Base-by-base conservation (phyloP, 2,888 invertebrate species). In the Opisthograptis luteolata region DNA sequence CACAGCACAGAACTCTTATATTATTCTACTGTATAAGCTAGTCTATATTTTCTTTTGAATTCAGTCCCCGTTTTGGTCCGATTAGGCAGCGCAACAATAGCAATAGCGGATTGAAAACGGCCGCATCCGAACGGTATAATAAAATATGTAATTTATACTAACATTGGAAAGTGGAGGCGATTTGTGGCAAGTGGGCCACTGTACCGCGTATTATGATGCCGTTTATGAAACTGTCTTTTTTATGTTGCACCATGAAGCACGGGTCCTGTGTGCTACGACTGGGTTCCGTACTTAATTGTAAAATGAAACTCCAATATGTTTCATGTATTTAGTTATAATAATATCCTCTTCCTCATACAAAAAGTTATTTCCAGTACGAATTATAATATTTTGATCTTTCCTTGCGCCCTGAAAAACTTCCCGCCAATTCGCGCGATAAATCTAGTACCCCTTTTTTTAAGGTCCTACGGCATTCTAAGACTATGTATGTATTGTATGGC, bases 111-210 rank as follows among this genome's bases (percentile, higher is more conserved):
- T 49, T 43, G 48, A 48, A 58, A 55, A 58, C 46, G 45, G 45
- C 30, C 28, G 43, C 47, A 57, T 44, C 49, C 7, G 19, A 48
- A 43, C 53, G 55, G 45, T 44, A 48, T 66, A 64, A 60, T 68
- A 70, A 77, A 76, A 73, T 62, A 50, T 69, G 66, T 72, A 72
- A 73, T 69, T 66, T 67, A 68, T 64, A 69, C 60, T 64, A 54
- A 60, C 61, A 59, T 72, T 73, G 73, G 70, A 76, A 78, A 81
- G 76, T 75, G 65, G 66, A 65, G 52, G 60, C 64, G 65, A 74
- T 71, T 70, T 70, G 64, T 54, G 52, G 45, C 56, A 64, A 76
- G 68, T 77, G 61, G 76, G 80, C 68, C 70, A 75, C 63, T 70
- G 62, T 72, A 69, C 64, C 65, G 69, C 58, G 65, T 66, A 62